Evolutionary conservation across 2,888 invertebrate species (phyloP), one percentile per base, ranked within the genome.

Genomic region (Eremobia ochroleuca): DNA sequence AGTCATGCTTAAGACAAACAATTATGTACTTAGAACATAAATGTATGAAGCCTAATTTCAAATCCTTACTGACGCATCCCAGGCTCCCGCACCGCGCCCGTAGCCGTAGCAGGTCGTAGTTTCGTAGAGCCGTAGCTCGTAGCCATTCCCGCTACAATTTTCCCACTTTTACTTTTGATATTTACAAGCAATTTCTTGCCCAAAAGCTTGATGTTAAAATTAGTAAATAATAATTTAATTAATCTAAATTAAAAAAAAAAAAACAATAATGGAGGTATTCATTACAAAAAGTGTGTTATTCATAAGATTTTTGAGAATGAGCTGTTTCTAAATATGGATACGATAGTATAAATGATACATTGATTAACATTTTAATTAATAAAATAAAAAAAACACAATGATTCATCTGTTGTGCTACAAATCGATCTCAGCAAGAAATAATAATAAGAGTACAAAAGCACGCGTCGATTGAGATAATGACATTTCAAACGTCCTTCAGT

Each of bases 401-500:
- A 88, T 76, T 88, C 87, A 88, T 85, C 73, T 49, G 43, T 81
- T 73, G 76, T 73, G 59, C 68, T 46, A 80, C 66, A 79, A 86
- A 86, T 83, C 73, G 52, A 76, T 73, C 75, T 71, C 66, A 49
- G 73, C 67, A 84, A 85, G 64, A 81, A 86, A 82, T 84, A 83
- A 77, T 83, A 81, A 76, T 82, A 87, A 82, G 84, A 87, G 68
- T 84, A 90, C 82, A 87, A 88, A 82, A 89, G 83, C 91, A 85
- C 82, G 89, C 85, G 85, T 83, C 85, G 84, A 89, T 87, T 82
- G 87, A 87, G 87, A 89, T 90, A 90, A 90, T 90, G 88, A 88
- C 91, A 91, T 94, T 94, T 93, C 91, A 92, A 93, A 93, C 92
- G 95, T 94, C 95, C 95, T 95, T 95, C 94, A 93, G 87, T 90